Evolutionary conservation across 2,797 vertebrate species (phyloP).

Genomic region (Tapera naevia): DNA sequence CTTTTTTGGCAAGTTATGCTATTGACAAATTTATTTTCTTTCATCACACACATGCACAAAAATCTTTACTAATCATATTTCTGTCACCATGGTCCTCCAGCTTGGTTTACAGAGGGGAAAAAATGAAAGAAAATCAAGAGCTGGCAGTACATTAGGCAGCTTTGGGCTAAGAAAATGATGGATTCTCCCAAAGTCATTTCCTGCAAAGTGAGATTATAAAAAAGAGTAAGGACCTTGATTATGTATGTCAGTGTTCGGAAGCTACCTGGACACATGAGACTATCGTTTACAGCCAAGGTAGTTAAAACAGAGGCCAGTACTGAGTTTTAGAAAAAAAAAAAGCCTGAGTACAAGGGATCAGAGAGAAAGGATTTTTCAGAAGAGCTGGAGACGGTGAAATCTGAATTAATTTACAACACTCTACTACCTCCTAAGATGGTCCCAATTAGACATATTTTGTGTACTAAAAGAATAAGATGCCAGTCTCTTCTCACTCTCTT

Average conservation of each 20-base stretch:
- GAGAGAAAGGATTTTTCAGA: not conserved
- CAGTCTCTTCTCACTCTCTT: not conserved
- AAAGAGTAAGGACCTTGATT: not conserved
- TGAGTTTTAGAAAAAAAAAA: not conserved
- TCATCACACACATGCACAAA: not conserved
- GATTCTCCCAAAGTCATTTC: conserved; percentile 19
- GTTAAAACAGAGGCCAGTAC: conserved; percentile 28
- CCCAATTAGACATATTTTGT: not conserved
- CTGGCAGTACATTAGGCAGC: not conserved
- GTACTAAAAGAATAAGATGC: not conserved
- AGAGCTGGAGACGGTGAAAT: not conserved
- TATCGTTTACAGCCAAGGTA: not conserved
- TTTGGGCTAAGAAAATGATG: conserved; percentile 19
- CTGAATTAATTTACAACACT: not conserved
- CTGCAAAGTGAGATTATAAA: not conserved
- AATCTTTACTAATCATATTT: not conserved
- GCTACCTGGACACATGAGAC: not conserved
- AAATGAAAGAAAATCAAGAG: not conserved
- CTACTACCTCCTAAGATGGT: not conserved
- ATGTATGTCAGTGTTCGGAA: not conserved
- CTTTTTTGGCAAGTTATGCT: not conserved
- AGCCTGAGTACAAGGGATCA: not conserved
- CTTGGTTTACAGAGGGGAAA: not conserved
- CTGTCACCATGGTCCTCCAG: not conserved
- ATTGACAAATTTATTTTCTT: conserved; percentile 17